A percentile compares a stretch with the other conserved stretches of the same genome.
These are phyloP conservation scores for Sthenelais limicola DNA, from an alignment of 2,888 invertebrate genomes.

Conservation along the genomic window DNA sequence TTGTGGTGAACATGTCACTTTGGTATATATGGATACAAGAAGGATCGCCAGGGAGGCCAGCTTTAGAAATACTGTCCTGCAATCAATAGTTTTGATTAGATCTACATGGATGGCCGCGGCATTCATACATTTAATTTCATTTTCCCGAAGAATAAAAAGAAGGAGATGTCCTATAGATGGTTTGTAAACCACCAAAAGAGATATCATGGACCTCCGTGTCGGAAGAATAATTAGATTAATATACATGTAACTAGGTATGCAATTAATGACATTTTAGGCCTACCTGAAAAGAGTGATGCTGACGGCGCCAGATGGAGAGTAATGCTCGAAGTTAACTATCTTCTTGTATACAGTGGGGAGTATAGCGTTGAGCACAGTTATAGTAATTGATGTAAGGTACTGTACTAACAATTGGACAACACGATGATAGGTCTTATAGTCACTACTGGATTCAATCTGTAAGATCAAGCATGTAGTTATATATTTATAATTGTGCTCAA, in stretches of 20 bases:
- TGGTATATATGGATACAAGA: conserved; percentile 37
- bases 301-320: conserved; percentile 80
- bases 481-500: no score
- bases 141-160: no score
- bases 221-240: no score
- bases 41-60: conserved; percentile 45
- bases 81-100: conserved; percentile 15
- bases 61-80: conserved; percentile 44
- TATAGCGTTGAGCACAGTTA: conserved; percentile 82
- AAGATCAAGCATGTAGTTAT: no score
- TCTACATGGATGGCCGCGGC: no score
- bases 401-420: conserved; percentile 76
- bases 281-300: conserved; percentile 80
- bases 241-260: neutral
- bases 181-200: no score
- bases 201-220: no score
- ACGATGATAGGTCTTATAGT: conserved; percentile 29
- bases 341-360: conserved; percentile 82
- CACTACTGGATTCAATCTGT: conserved; percentile 29
- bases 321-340: conserved; percentile 81
- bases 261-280: neutral
- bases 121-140: no score
- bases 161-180: no score
- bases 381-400: conserved; percentile 84
- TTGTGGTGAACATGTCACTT: conserved; percentile 41